Percentiles rank a stretch among this genome's conserved stretches.
These are phyloP conservation scores for Marasmarcha lunaedactyla DNA, from an alignment of 2,888 invertebrate genomes.

Conservation along the genomic window DNA sequence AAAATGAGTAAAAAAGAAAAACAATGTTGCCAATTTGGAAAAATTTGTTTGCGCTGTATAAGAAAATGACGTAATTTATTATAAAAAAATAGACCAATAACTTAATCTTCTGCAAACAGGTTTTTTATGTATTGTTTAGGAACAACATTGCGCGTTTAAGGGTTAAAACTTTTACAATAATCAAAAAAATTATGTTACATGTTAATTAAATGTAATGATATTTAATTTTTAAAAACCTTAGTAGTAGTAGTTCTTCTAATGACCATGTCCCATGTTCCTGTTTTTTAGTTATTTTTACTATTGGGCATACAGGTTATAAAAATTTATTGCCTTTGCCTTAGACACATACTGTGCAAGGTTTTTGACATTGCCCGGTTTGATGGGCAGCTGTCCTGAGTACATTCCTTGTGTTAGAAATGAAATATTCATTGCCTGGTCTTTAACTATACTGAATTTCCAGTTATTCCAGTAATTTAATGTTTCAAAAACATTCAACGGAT, in stretches of 20 bases:
- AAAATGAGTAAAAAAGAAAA: too few species aligned
- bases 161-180: too few species aligned
- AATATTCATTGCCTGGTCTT: conserved; percentile 3
- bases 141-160: too few species aligned
- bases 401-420: conserved; percentile 5
- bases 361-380: conserved; percentile 2
- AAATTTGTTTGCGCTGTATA: too few species aligned
- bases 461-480: not conserved
- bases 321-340: too few species aligned
- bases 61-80: too few species aligned
- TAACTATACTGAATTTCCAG: conserved; percentile 4
- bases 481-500: conserved; percentile 5
- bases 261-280: conserved; percentile 4
- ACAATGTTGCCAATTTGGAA: too few species aligned
- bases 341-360: too few species aligned
- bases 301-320: too few species aligned
- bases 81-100: too few species aligned
- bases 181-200: conserved; percentile 2
- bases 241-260: conserved; percentile 1
- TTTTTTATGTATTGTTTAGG: too few species aligned
- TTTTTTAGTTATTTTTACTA: not conserved
- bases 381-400: conserved; percentile 4
- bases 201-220: not conserved
- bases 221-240: conserved; percentile 1
- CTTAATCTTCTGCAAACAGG: too few species aligned